These are phyloP conservation scores for Cygnus atratus DNA, from an alignment of 2,113 vertebrate genomes.

Conservation along the genomic window DNA sequence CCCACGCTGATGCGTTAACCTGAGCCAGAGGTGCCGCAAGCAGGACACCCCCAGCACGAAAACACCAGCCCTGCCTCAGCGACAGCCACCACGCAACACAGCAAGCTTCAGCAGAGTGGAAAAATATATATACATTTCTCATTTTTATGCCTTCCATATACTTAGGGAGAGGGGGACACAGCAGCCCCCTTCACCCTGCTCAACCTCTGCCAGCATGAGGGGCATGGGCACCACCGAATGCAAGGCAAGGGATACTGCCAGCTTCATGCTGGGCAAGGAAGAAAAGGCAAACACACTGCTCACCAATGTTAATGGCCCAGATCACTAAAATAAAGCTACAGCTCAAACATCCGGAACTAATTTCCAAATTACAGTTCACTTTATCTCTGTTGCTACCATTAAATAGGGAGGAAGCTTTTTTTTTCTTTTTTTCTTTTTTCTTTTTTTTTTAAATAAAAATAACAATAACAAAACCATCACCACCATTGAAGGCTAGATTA, in stretches of 20 bases:
- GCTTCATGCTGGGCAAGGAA: neutral
- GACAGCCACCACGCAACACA: too few species aligned
- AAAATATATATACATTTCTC: neutral
- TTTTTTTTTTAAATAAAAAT: too few species aligned
- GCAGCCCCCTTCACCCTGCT: neutral
- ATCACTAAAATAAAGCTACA: slow-evolving; percentile 57
- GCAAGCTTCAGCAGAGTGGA: neutral
- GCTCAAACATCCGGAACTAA: slow-evolving; percentile 42
- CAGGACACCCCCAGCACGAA: too few species aligned
- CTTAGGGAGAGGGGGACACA: neutral
- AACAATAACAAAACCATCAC: neutral
- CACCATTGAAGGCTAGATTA: neutral
- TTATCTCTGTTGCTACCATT: slow-evolving; percentile 17
- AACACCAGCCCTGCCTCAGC: too few species aligned
- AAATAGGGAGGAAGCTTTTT: neutral
- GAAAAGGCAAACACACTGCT: neutral
- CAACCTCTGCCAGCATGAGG: too few species aligned
- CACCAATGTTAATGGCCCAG: slow-evolving; percentile 54
- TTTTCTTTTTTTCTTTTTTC: too few species aligned
- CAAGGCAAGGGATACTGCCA: neutral
- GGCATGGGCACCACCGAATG: too few species aligned
- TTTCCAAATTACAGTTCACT: slow-evolving; percentile 18
- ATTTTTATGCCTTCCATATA: neutral
- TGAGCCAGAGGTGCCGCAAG: too few species aligned
- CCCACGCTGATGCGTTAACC: too few species aligned